These are phyloP conservation scores for Heliconius erato DNA, from an alignment of 2,888 invertebrate species.

Conservation along the genomic window DNA sequence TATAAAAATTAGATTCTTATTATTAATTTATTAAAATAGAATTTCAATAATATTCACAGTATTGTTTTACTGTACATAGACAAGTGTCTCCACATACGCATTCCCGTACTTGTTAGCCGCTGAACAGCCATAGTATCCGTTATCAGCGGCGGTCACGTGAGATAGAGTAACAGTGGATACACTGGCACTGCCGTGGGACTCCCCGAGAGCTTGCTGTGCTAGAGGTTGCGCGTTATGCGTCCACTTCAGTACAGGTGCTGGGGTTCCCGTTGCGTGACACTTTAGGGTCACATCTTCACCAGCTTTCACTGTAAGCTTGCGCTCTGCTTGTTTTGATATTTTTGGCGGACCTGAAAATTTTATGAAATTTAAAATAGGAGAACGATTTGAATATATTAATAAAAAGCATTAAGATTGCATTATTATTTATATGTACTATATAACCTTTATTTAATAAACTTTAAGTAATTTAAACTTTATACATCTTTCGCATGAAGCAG, in stretches of 20 bases:
- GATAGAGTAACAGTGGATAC: conserved; percentile 65
- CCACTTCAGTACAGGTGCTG: conserved; percentile 63
- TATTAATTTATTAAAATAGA: not conserved
- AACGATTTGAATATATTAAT: no score
- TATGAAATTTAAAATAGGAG: no score
- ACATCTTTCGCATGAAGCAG: not conserved
- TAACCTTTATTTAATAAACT: not conserved
- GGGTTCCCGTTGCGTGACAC: conserved; percentile 64
- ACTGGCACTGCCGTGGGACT: conserved; percentile 45
- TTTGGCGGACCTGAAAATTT: conserved; percentile 64
- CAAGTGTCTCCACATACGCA: conserved; percentile 63
- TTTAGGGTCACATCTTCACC: conserved; percentile 67
- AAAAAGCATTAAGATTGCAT: not conserved
- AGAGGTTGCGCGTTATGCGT: conserved; percentile 66
- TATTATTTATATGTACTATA: not conserved
- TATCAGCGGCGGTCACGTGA: conserved; percentile 62
- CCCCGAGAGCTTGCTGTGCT: conserved; percentile 52
- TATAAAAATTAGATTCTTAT: not conserved
- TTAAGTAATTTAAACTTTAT: not conserved
- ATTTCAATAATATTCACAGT: not conserved
- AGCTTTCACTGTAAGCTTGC: conserved; percentile 56
- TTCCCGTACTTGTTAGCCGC: conserved; percentile 65
- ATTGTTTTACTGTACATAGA: conserved; percentile 48
- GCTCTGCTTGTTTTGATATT: conserved; percentile 60
- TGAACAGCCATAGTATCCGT: conserved; percentile 74